These are phyloP conservation scores for Meiosimyza decipiens DNA, from an alignment of 2,888 invertebrate genomes.

Conservation along the genomic window DNA sequence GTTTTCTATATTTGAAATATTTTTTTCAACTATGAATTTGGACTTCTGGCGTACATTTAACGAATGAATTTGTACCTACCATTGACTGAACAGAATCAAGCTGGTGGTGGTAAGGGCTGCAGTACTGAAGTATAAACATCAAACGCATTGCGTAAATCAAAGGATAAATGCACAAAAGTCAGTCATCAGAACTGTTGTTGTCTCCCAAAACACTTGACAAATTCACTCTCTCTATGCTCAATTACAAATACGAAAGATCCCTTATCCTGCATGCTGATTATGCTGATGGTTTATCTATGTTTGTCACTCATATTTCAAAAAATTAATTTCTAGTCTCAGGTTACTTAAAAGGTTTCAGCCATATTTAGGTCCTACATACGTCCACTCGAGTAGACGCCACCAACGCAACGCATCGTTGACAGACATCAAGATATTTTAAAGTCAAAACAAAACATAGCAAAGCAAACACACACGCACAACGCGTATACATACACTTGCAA, in stretches of 20 bases:
- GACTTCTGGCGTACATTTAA: too few species aligned
- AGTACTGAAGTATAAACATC: too few species aligned
- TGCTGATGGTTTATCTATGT: slow-evolving; percentile 9
- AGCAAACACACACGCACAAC: slow-evolving; percentile 1
- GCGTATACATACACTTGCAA: too few species aligned
- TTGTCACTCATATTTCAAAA: slow-evolving; percentile 19
- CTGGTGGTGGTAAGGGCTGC: too few species aligned
- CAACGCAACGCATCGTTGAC: slow-evolving; percentile 16
- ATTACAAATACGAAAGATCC: not conserved
- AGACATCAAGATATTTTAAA: not conserved
- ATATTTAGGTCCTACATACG: not conserved
- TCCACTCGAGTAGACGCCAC: slow-evolving; percentile 4
- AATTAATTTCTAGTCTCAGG: not conserved
- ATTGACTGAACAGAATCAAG: too few species aligned
- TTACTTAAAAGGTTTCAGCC: not conserved
- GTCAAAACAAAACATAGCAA: not conserved
- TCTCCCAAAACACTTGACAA: not conserved
- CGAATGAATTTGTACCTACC: too few species aligned
- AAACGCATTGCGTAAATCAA: too few species aligned
- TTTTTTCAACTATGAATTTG: too few species aligned
- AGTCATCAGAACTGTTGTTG: too few species aligned
- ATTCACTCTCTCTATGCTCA: not conserved
- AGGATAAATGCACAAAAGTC: too few species aligned
- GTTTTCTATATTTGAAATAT: too few species aligned
- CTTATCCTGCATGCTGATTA: not conserved